phyloP scores from a whole-genome alignment of 2,797 vertebrate genomes.

The Pteronotus mesoamericanus region DNA sequence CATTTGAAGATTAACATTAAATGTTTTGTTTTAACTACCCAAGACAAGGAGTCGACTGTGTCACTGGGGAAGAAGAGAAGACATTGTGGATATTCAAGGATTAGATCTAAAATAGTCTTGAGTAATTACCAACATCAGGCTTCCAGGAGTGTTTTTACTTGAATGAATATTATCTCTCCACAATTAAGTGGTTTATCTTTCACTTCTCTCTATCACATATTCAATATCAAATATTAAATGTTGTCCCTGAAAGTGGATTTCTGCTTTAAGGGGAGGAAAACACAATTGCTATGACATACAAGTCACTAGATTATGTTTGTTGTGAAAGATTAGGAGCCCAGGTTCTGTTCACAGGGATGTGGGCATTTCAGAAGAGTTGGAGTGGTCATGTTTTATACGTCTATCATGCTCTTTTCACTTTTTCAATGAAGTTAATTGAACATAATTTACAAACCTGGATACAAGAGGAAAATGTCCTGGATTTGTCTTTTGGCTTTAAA shows the following conservation, averaged over 20 bases:
- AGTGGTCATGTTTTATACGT: neutral
- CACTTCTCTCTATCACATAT: neutral
- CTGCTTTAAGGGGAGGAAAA: neutral
- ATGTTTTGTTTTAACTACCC: neutral
- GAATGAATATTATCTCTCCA: neutral
- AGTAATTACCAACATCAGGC: neutral
- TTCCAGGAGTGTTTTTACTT: neutral
- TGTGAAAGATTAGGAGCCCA: neutral
- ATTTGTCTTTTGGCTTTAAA: constrained; percentile 3
- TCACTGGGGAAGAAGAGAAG: neutral
- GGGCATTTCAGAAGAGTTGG: neutral
- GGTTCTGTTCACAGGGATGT: neutral
- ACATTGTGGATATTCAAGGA: neutral
- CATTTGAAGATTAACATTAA: constrained; percentile 6
- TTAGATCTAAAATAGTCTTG: neutral
- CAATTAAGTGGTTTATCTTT: neutral
- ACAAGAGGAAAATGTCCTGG: neutral
- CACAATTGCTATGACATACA: neutral
- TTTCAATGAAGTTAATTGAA: neutral
- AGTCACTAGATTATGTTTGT: neutral
- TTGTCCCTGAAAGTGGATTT: neutral
- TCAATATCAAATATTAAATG: constrained; percentile 1
- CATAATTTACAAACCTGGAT: neutral
- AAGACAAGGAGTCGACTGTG: neutral
- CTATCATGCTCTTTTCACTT: neutral